Base-by-base conservation (phyloP, 2,888 invertebrate species). In the Gryllus longicercus region DNA sequence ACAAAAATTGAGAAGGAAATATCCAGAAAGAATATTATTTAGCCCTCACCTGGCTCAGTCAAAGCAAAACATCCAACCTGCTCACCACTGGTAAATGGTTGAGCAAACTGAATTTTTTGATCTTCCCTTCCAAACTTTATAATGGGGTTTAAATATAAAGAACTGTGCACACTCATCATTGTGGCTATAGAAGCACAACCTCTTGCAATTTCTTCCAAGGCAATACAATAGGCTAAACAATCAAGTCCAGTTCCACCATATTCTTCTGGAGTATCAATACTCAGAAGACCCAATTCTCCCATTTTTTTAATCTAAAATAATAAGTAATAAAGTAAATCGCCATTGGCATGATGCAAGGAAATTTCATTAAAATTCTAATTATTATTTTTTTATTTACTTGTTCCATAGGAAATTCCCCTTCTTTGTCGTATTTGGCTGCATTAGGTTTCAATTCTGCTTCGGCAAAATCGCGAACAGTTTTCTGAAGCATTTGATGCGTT, bases 151-250 rank as follows among this genome's bases (percentile, higher is more conserved):
- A 97, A 88, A 85, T 95, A 98, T 11, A 98, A 88, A 0, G 96
- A 95, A 88, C 98, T 98, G 85, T 98, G 94, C 0, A 95, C 98
- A 81, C 97, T 97, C 96, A 98, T 96, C 80, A 98, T 95, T 11
- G 97, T 96, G 11, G 97, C 98, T 81, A 94, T 91, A n/a, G 95
- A 93, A 0, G 98, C 98, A 88, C 98, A 98, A 2, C 91, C 91
- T 82, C 90, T 85, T 79, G 82, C 96, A 83, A 98, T 94, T 88
- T 98, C 98, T 87, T 98, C 98, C 90, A 97, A 91, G 0, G 96
- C 97, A 84, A 98, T 95, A 2, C 96, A 93, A 88, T 98, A 98
- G 0, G 98, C 96, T 80, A 98, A 87, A 86, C 96, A 95, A 87
- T 98, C 98, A 51, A 98, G 87, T 0, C 97, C 97, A 8, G 96